Base-by-base conservation (phyloP, 2,113 vertebrate genomes). In the Athene noctua region DNA sequence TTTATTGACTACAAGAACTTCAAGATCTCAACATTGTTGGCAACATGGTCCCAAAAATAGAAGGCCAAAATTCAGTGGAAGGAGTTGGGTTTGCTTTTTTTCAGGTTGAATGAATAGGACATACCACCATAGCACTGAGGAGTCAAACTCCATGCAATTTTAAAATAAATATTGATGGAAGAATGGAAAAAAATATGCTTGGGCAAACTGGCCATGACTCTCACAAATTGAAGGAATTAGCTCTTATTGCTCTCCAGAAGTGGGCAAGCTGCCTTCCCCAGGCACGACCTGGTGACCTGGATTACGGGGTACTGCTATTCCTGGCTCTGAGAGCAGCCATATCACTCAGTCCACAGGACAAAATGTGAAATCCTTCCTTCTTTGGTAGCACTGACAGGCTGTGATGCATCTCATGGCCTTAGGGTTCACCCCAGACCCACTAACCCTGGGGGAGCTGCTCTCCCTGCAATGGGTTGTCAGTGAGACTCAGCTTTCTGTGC, bases 361-460 rank as follows among this genome's bases (percentile, higher is more conserved):
- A 82, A 73, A 65, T 42, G 61, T 70, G 85, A 78, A 78, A 78
- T 66, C 42, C 59, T 86, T 77, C 55, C 59, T 78, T 36, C 15
- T 68, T 52, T 74, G 40, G 68, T 77, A 81, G 51, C 78, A 42
- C 12, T 52, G 52, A 38, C 18, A 40, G 29, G 38, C 63, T 17
- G 9, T 32, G 30, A n/a, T 22, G 36, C 47, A 34, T 55, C 52
- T 49, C 10, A 2, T 44, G 57, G 61, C 51, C 44, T 29, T 11
- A 18, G 51, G 72, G 46, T 67, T 72, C 38, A 47, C 67, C 13
- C 19, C 16, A 55, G 32, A 8, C 73, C 38, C 54, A 26, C 32
- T 61, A 51, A 36, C 14, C 27, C 23, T 30, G 0, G 0, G 19
- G 32, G 6, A 75, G 30, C 25, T 0, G 0, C 57, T 55, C 11